Evolutionary conservation across 1,140 invertebrate genomes (phyloP).

Genomic region (Megalonaias nervosa): DNA sequence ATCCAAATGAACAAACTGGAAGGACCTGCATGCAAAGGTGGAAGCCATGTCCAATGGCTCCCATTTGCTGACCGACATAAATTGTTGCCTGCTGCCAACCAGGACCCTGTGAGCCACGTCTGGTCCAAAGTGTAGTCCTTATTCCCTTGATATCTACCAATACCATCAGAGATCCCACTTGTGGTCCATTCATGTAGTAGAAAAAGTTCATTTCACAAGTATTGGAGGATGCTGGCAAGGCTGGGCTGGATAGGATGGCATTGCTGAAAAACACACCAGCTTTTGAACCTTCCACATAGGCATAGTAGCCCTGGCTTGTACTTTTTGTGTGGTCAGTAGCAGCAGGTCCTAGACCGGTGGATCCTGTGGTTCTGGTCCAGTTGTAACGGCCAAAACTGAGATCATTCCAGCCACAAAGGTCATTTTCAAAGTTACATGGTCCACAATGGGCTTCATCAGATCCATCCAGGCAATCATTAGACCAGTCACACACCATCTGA

Average conservation of each 20-base stretch:
- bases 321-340: slow-evolving; percentile 50
- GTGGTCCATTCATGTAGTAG: slow-evolving; percentile 81
- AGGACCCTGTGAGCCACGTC: slow-evolving; percentile 23
- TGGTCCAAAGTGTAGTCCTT: slow-evolving; percentile 26
- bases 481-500: slow-evolving; percentile 56
- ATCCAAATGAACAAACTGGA: slow-evolving; percentile 37
- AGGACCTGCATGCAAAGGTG: slow-evolving; percentile 40
- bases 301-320: slow-evolving; percentile 54
- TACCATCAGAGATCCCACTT: slow-evolving; percentile 45
- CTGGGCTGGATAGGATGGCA: slow-evolving; percentile 58
- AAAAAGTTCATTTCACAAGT: slow-evolving; percentile 75
- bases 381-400: slow-evolving; percentile 61
- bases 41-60: slow-evolving; percentile 28
- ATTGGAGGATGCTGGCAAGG: slow-evolving; percentile 48
- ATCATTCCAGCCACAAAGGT: slow-evolving; percentile 64
- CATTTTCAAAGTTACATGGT: slow-evolving; percentile 65
- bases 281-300: slow-evolving; percentile 52
- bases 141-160: slow-evolving; percentile 43
- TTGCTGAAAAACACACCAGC: slow-evolving; percentile 54
- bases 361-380: slow-evolving; percentile 49
- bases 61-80: slow-evolving; percentile 51
- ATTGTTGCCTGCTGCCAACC: slow-evolving; percentile 47
- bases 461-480: slow-evolving; percentile 57
- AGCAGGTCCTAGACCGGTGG: slow-evolving; percentile 34
- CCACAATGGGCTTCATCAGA: slow-evolving; percentile 66